These are phyloP conservation scores for Microchirus variegatus DNA, from an alignment of 2,797 vertebrate genomes.

Conservation along the genomic window DNA sequence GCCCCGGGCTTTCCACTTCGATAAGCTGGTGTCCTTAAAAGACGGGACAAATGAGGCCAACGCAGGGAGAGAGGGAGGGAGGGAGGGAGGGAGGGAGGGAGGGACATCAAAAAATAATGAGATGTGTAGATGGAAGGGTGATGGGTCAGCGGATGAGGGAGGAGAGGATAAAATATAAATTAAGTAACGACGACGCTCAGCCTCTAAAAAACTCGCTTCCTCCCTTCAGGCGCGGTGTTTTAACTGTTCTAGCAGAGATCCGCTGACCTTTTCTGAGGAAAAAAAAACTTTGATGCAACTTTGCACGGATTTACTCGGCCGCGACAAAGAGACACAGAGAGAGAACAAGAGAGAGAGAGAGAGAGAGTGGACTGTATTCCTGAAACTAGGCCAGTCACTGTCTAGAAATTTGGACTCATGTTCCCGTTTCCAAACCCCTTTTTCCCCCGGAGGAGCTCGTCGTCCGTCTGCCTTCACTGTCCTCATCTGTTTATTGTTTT, in stretches of 20 bases:
- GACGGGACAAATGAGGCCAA: slow-evolving; percentile 37
- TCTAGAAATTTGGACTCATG: slow-evolving; percentile 75
- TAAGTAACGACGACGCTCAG: slow-evolving; percentile 41
- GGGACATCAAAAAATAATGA: slow-evolving; percentile 62
- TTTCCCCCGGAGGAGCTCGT: slow-evolving; percentile 59
- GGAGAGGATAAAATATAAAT: slow-evolving; percentile 19
- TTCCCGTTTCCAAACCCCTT: slow-evolving; percentile 61
- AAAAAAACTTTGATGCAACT: slow-evolving; percentile 69
- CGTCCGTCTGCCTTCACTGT: slow-evolving; percentile 42
- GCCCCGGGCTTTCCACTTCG: slow-evolving; percentile 62
- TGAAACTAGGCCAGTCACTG: slow-evolving; percentile 77
- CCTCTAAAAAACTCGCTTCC: slow-evolving; percentile 9
- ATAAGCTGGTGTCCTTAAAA: slow-evolving; percentile 61
- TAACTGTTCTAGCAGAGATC: slow-evolving; percentile 53
- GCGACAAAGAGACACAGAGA: slow-evolving; percentile 22
- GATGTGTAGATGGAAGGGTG: slow-evolving; percentile 43
- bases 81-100: slow-evolving; percentile 27
- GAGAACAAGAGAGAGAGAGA: slow-evolving; percentile 31
- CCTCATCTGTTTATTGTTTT: slow-evolving; percentile 8
- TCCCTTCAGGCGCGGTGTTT: slow-evolving; percentile 51
- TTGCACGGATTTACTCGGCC: slow-evolving; percentile 69
- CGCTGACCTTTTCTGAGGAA: slow-evolving; percentile 65
- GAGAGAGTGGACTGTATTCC: slow-evolving; percentile 51
- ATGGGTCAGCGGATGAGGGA: slow-evolving; percentile 31
- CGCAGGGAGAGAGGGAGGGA: slow-evolving; percentile 23